Base-by-base conservation (phyloP, 1,140 invertebrate genomes). In the Amphibalanus amphitrite region DNA sequence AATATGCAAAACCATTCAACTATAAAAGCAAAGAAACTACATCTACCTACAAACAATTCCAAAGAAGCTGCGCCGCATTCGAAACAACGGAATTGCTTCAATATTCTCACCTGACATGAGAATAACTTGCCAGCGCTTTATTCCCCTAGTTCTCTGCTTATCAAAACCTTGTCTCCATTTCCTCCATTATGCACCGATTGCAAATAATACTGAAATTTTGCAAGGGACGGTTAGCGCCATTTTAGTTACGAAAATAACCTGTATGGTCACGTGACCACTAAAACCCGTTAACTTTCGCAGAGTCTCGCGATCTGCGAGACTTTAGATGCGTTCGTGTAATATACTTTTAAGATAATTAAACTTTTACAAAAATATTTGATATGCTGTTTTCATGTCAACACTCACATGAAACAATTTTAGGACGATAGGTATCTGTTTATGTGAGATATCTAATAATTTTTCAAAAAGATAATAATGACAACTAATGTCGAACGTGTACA, bases 171-270 rank as follows among this genome's bases (percentile, higher is more conserved):
- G 23, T 59, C 47, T 59, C 47, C 13, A 59, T 59, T 59, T 59
- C 47, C 23, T 59, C 17, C 47, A 59, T 59, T 59, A 59, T 59
- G 47, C 47, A 59, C 47, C 17, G 20, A 17, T 59, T 59, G 47
- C 47, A 59, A 59, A 59, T 59, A 59, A 59, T 59, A 59, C 47
- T 59, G 65, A 10, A 67, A 67, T 67, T 28, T 28, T 28, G 28
- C n/a, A 26, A 67, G 10, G 65, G n/a, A 67, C 65, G n/a, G 65
- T 67, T 67, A 67, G 65, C 65, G 65, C 65, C 65, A 67, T 67
- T 67, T 67, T 67, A 67, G n/a, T 67, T 28, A 67, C 65, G 65
- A 67, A 67, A 67, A 67, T 28, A 67, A 28, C n/a, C 26, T 67
- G n/a, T 67, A 28, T 67, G 65, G 65, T 67, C 65, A 67, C 65